Evolutionary conservation across 2,113 vertebrate species (phyloP), one percentile per base, ranked within the genome.

Genomic region (Equus quagga): DNA sequence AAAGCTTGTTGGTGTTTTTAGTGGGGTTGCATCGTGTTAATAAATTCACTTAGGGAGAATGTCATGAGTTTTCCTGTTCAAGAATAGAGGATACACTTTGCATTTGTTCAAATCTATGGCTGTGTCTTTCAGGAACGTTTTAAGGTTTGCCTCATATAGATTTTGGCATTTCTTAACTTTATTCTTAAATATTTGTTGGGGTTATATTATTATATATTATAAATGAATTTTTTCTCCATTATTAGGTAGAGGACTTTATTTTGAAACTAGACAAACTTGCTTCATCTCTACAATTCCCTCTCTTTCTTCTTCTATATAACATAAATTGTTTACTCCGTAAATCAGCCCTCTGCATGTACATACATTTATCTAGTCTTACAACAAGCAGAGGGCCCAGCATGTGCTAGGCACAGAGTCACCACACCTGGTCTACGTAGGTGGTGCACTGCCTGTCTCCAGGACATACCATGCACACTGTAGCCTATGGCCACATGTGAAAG

Each of bases 111-210:
- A 89, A 24, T 92, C 46, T 49, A 85, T 54, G 7, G 73, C 69
- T 83, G 18, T 91, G 21, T 83, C n/a, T 79, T 73, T 87, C 19
- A 69, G 73, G 54, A 46, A 4, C 44, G n/a, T 76, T 92, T 89
- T 31, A 89, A 92, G 41, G 41, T 56, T 96, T 60, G 84, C 62
- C 18, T 91, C 24, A 5, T 28, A 84, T 54, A 60, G 28, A 4
- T 46, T 93, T 87, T 83, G 4, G 26, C 11, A 65, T 64, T 87
- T 56, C 31, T 72, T 84, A 62, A 95, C 28, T 88, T 95, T 70
- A 92, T 89, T 62, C 54, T 44, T 60, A 91, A 89, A 84, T 84
- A 91, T 67, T 26, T 89, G 12, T 51, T 91, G 49, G n/a, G 36
- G 36, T 41, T 41, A 41, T 41, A 41, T 41, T 41, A 41, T 41